Evolutionary conservation across 2,113 vertebrate genomes (phyloP).

Genomic region (Epinephelus cyanopodus): DNA sequence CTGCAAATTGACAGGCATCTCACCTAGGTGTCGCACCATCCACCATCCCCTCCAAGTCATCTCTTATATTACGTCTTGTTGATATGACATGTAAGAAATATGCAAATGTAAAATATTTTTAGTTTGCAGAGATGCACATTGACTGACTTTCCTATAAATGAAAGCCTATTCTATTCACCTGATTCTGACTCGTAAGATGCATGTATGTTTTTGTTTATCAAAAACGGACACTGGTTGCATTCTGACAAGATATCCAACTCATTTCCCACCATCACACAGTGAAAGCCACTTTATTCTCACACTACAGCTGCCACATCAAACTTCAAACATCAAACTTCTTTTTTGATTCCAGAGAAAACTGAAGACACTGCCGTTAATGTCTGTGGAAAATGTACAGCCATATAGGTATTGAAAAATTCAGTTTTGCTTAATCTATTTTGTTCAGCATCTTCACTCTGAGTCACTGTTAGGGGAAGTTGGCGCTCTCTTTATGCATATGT

Average conservation of each 20-base stretch:
- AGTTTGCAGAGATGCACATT: too few species aligned
- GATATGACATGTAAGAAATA: too few species aligned
- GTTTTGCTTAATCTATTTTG: slow-evolving; percentile 46
- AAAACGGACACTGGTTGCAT: not conserved
- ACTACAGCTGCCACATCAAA: not conserved
- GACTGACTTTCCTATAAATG: not conserved
- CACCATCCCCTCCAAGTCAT: too few species aligned
- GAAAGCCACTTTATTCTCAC: not conserved
- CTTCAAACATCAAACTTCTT: not conserved
- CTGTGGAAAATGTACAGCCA: slow-evolving; percentile 68
- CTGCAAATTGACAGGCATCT: too few species aligned
- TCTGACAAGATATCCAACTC: slow-evolving; percentile 30
- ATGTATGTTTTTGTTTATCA: slow-evolving; percentile 3
- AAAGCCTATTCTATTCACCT: not conserved
- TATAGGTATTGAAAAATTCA: slow-evolving; percentile 70
- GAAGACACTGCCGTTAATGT: slow-evolving; percentile 14
- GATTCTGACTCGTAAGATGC: not conserved
- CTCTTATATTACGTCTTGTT: too few species aligned
- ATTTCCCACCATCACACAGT: slow-evolving; percentile 15
- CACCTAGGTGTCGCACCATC: too few species aligned
- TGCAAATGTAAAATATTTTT: too few species aligned
- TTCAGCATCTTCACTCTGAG: slow-evolving; percentile 72
- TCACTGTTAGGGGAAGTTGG: slow-evolving; percentile 76
- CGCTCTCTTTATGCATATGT: slow-evolving; percentile 50
- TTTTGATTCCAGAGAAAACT: slow-evolving; percentile 51